Evolutionary conservation across 2,888 invertebrate species (phyloP).

Genomic region (Xanthia icteritia): DNA sequence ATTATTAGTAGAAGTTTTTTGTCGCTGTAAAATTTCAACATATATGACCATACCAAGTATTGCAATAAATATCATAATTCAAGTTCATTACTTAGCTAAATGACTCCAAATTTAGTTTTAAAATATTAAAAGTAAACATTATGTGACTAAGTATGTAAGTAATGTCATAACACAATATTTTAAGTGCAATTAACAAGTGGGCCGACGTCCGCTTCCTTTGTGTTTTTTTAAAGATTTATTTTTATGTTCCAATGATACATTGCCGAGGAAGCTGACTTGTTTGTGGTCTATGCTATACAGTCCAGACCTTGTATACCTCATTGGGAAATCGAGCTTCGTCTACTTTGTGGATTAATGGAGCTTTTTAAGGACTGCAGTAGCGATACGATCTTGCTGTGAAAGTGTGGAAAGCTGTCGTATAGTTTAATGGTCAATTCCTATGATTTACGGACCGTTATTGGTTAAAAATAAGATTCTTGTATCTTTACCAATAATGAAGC

Average conservation of each 20-base stretch:
- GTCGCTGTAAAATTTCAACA: background rate
- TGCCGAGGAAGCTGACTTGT: slow-evolving; percentile 6
- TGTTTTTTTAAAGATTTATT: slow-evolving; percentile 44
- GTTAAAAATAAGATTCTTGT: too few relatives aligned
- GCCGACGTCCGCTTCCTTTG: slow-evolving; percentile 30
- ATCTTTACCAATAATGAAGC: too few relatives aligned
- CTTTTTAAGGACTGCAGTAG: background rate
- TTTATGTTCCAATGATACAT: slow-evolving; percentile 21
- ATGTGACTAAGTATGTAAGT: slow-evolving; percentile 19
- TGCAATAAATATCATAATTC: slow-evolving; percentile 11
- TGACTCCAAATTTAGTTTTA: slow-evolving; percentile 11
- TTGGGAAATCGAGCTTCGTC: background rate
- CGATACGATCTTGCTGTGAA: too few relatives aligned
- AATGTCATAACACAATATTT: slow-evolving; percentile 49
- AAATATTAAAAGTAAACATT: slow-evolving; percentile 22
- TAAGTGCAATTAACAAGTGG: slow-evolving; percentile 42
- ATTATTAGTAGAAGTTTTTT: background rate
- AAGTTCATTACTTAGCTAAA: slow-evolving; percentile 24
- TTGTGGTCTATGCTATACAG: background rate
- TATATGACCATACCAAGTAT: background rate
- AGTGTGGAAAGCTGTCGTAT: too few relatives aligned
- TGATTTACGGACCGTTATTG: too few relatives aligned
- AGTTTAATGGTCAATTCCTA: too few relatives aligned
- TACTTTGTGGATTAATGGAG: background rate
- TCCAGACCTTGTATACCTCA: too few relatives aligned